Base-by-base conservation (phyloP, 2,113 vertebrate genomes). In the Nothobranchius furzeri region DNA sequence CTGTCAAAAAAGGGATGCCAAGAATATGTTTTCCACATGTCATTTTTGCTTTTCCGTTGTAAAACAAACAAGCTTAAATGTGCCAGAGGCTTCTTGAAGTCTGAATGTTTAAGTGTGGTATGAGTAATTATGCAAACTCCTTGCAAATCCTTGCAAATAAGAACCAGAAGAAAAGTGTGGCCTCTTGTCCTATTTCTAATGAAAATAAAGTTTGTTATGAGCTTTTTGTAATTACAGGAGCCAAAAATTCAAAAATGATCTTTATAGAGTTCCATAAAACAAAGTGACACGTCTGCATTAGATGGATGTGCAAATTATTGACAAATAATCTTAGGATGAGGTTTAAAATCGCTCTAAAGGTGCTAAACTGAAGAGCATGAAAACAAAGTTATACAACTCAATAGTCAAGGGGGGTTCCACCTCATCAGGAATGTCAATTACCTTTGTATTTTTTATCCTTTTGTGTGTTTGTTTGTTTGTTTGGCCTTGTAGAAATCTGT, bases 381-480 rank as follows among this genome's bases (percentile, higher is more conserved):
- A 68, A 70, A 69, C 64, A 69, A 73, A 69, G 61, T 64, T 63
- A 73, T 49, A 55, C 65, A 73, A 10, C 79, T 65, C 72, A 30
- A 30, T 30, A 30, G 30, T 3, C 66, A 17, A n/a, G 20, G 74
- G 78, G 76, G 57, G 42, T 51, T 87, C 75, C 79, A 83, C 60
- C 83, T 85, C 85, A 85, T 73, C 68, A 84, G 78, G 81, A 88
- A 88, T 86, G 85, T 68, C 78, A 89, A 86, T 87, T 85, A 84
- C 60, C 55, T 74, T 56, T 49, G 79, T 60, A 67, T 81, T 85
- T 79, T 83, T 72, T 85, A 75, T 63, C 12, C 52, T 72, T 66
- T 75, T 82, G 69, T 78, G 81, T 85, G 73, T 73, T 85, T 87
- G 79, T 71, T 85, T 87, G 79, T 84, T 85, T 88, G 82, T 83